phyloP scores from a whole-genome alignment of 2,797 vertebrate species.

The Synaphobranchus kaupii region DNA sequence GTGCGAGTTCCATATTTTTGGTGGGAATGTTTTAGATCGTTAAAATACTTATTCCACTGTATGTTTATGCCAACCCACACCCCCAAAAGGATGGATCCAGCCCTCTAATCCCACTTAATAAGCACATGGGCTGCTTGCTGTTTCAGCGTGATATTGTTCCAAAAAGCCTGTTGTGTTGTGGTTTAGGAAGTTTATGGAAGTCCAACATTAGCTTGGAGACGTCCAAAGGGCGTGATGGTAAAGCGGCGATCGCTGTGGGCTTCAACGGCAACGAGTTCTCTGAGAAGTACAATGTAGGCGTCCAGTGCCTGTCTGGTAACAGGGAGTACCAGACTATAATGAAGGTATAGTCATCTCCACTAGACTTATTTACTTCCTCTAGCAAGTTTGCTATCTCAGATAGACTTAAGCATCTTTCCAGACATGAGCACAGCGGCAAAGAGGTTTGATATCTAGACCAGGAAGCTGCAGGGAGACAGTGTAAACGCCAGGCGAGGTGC shows the following conservation, averaged over 20 bases:
- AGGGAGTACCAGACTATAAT: background rate
- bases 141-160: background rate
- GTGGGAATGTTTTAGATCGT: too few species aligned
- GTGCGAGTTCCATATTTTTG: too few species aligned
- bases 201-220: slow-evolving; percentile 27
- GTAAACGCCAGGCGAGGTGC: too few species aligned
- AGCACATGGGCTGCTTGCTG: background rate
- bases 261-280: slow-evolving; percentile 3
- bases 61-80: background rate
- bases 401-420: background rate
- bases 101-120: background rate
- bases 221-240: background rate
- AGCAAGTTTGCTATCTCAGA: background rate
- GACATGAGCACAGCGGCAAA: too few species aligned
- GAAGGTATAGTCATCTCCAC: slow-evolving; percentile 9
- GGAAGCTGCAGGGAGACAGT: too few species aligned
- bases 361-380: background rate
- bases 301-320: background rate
- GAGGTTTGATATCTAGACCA: too few species aligned
- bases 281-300: slow-evolving; percentile 8
- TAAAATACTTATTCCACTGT: too few species aligned
- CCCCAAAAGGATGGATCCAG: too few species aligned
- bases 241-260: slow-evolving; percentile 7
- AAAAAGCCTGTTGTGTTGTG: background rate
- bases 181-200: slow-evolving; percentile 25